phyloP scores from a whole-genome alignment of 2,797 vertebrate genomes.

The Brachymystax lenok region DNA sequence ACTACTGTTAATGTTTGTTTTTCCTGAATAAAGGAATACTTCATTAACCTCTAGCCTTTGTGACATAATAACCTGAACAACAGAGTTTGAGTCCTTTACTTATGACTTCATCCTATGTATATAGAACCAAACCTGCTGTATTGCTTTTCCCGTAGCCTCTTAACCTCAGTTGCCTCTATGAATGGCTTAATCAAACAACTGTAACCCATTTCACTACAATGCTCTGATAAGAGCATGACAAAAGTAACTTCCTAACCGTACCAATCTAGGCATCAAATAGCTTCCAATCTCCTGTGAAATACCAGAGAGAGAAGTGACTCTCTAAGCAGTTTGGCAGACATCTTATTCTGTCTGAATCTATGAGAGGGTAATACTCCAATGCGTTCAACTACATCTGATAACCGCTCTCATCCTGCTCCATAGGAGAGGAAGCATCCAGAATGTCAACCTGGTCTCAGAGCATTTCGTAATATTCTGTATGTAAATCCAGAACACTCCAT shows the following conservation, averaged over 20 bases:
- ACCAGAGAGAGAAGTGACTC: conserved; percentile 54
- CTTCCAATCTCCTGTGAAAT: conserved; percentile 44
- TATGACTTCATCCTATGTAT: neutral
- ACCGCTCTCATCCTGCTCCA: conserved; percentile 20
- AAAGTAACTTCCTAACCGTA: conserved; percentile 49
- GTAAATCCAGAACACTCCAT: too few relatives aligned
- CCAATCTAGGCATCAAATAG: conserved; percentile 59
- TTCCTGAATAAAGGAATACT: conserved; percentile 3
- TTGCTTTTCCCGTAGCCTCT: conserved; percentile 38
- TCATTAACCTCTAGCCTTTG: conserved; percentile 32
- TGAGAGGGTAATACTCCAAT: conserved; percentile 69
- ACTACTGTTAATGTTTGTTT: conserved; percentile 10
- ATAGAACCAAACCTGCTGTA: neutral
- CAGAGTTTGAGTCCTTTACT: neutral
- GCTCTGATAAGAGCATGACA: conserved; percentile 47
- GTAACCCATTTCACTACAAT: conserved; percentile 38
- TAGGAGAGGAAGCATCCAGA: too few relatives aligned
- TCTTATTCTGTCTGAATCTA: conserved; percentile 68
- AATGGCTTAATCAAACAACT: conserved; percentile 17
- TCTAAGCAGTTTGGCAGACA: conserved; percentile 60
- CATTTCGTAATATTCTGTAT: too few relatives aligned
- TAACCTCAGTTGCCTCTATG: conserved; percentile 37
- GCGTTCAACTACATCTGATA: conserved; percentile 43
- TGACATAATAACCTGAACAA: neutral
- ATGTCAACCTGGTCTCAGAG: too few relatives aligned